phyloP scores from a whole-genome alignment of 2,113 vertebrate genomes.

The Phoenicopterus ruber region DNA sequence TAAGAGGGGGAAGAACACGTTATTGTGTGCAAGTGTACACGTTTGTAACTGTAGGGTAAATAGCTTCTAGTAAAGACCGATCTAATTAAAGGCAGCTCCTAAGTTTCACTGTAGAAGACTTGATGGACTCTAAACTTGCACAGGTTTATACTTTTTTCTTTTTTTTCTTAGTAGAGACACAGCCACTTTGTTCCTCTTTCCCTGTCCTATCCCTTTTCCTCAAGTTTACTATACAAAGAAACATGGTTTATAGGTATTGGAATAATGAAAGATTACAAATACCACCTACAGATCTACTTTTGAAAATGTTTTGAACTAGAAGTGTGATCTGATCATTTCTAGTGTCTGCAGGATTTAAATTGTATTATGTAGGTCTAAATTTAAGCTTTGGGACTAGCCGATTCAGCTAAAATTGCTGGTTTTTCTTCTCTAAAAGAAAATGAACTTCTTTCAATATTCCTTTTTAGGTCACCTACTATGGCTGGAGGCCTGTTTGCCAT shows the following conservation, averaged over 20 bases:
- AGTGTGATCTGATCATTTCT: neutral
- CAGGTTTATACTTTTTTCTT: neutral
- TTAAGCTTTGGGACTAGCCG: neutral
- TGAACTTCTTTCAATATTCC: neutral
- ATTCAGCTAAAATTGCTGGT: neutral
- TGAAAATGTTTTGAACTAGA: neutral
- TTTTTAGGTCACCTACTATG: conserved; percentile 93
- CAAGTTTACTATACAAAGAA: neutral
- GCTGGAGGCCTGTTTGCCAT: conserved; percentile 97
- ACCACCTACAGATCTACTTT: neutral
- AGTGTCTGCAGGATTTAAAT: neutral
- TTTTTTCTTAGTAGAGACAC: neutral
- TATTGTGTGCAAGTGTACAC: neutral
- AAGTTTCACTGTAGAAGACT: neutral
- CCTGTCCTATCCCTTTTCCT: neutral
- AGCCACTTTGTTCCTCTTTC: neutral
- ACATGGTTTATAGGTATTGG: neutral
- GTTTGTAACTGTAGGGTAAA: neutral
- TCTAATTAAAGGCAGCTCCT: neutral
- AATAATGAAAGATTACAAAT: neutral
- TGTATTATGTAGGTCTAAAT: neutral
- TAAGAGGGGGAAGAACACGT: neutral
- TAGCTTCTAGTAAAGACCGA: neutral
- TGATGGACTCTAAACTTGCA: neutral
- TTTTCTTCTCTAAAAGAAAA: neutral